Evolutionary conservation across 2,113 vertebrate species (phyloP), one percentile per base, ranked within the genome.

Genomic region (Riparia riparia): DNA sequence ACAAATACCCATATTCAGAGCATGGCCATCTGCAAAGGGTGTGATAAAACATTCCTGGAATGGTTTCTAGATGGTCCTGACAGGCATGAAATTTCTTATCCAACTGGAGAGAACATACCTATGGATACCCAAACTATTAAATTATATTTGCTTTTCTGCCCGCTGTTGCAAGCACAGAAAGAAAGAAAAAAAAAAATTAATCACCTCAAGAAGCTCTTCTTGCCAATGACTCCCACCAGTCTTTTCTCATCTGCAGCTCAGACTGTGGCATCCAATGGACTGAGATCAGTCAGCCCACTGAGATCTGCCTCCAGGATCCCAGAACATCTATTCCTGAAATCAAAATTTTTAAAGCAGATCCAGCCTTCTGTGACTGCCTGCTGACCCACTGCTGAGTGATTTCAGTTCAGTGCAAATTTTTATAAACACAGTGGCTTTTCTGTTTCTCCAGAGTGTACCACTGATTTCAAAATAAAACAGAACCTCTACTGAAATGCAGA

Each of bases 41-140:
- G 13, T 14, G 74, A 89, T 91, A 95, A 96, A 93, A 89, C 82
- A 73, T 50, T 83, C 39, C 64, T 89, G 45, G 29, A 86, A 83
- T 0, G 1, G 18, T 51, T 77, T 73, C 58, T 24, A 16, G 7
- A 73, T 74, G 34, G 17, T 66, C 34, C 47, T 93, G 86, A 90
- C 54, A 90, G 47, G 45, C 86, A 92, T 63, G 50, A 90, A 70
- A 95, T 86, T 77, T 17, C 39, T 22, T 42, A 66, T 39, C 42
- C 54, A 61, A 31, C 54, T 82, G 81, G 42, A 82, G 21, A 73
- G 72, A 66, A 58, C 34, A 83, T 44, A 90, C 56, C 88, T 81
- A 44, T 63, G 76, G 42, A 47, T 58, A 54, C 29, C 64, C 31
- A 89, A 54, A 66, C 18, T 83, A 42, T 42, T 66, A 61, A 77